Base-by-base conservation (phyloP, 1,140 invertebrate genomes). In the Homarus americanus region DNA sequence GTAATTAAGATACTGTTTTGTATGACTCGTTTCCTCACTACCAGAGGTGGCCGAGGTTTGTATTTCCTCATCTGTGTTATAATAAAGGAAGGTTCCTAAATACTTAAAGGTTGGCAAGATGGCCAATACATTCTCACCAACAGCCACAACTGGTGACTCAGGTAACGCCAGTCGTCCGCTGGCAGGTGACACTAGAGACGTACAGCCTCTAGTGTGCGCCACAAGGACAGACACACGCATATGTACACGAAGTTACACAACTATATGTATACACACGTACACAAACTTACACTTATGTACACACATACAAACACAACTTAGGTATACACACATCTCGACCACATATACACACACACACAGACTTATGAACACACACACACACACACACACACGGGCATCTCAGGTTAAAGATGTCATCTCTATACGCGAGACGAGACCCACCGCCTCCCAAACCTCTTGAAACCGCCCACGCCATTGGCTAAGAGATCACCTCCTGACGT, bases 321-420 rank as follows among this genome's bases (percentile, higher is more conserved):
- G 38, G 44, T 24, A 78, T 44, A 78, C 10, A 40, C 36, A n/a
- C n/a, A n/a, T n/a, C n/a, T n/a, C n/a, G n/a, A n/a, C n/a, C n/a
- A n/a, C n/a, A 78, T 5, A 75, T 34, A 75, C 34, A 34, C 4
- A 32, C 24, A 80, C 15, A 28, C 41, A 53, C 17, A 80, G 17
- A n/a, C 41, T 28, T 24, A 20, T 80, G 24, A 15, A 53, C 20
- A 82, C 32, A 58, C 24, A 9, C 36, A 38, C 20, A 82, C 36
- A 82, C 36, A 82, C 36, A 63, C 20, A 32, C 36, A 63, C 20
- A 38, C 32, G 40, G 2, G 34, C 36, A 44, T 72, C 66, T 49
- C n/a, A n/a, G n/a, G 83, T 86, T 86, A 86, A 75, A 86, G 83
- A 75, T 44, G 83, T 86, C 72, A 86, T 86, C 83, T 86, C 83